Conservation (phyloP, 2,113 vertebrate genomes). For the Gadus chalcogrammus region DNA sequence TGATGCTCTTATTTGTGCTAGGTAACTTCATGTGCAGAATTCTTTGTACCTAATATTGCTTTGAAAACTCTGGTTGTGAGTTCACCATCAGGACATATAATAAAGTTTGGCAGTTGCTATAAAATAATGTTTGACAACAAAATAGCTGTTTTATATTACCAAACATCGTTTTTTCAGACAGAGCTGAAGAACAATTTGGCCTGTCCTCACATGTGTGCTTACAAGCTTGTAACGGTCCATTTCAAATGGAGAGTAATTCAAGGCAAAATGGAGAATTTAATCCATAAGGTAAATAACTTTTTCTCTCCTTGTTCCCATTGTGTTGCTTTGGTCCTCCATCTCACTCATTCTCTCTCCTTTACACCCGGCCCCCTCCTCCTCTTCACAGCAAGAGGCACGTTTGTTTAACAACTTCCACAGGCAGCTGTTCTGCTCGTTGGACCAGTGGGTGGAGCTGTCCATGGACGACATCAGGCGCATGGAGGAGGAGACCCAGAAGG, state of each 20-base stretch:
- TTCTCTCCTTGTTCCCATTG: no score
- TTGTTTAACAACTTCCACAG: slow-evolving; percentile 95
- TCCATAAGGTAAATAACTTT: slow-evolving; percentile 81
- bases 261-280: slow-evolving; percentile 83
- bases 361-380: not conserved
- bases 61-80: no score
- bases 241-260: slow-evolving; percentile 89
- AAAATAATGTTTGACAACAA: not conserved
- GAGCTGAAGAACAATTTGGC: slow-evolving; percentile 79
- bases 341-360: not conserved
- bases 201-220: slow-evolving; percentile 95
- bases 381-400: slow-evolving; percentile 84
- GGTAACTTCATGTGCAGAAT: not conserved
- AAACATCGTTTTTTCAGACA: slow-evolving; percentile 69
- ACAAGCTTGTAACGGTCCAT: slow-evolving; percentile 91
- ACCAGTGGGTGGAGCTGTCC: slow-evolving; percentile 87
- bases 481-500: slow-evolving; percentile 90
- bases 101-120: not conserved
- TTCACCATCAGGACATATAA: no score
- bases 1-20: no score
- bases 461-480: slow-evolving; percentile 96
- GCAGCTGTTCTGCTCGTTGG: slow-evolving; percentile 93
- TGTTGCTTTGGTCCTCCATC: not conserved
- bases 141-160: not conserved
- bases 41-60: not conserved